Conservation (phyloP, 37 sponge, comb jelly and placozoan species). For the Aplysina aerophoba region DNA sequence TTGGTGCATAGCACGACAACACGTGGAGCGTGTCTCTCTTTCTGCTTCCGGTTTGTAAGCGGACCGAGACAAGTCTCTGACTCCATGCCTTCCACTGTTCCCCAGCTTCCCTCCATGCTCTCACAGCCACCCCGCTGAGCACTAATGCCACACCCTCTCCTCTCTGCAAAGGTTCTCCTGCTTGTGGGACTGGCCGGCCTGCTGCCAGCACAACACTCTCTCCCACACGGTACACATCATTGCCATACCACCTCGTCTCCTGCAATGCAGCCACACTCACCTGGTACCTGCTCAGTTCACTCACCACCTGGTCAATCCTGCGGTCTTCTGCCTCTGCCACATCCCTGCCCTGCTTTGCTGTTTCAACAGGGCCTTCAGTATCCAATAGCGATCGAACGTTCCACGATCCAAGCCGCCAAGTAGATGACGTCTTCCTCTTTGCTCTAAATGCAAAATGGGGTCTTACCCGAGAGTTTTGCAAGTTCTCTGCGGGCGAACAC, state of each 20-base stretch:
- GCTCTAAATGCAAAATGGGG: slow-evolving; percentile 7
- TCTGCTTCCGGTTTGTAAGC: not conserved
- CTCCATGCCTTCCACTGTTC: slow-evolving; percentile 35
- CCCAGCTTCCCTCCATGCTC: not conserved
- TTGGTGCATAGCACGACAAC: not conserved
- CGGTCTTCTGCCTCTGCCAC: slow-evolving; percentile 12
- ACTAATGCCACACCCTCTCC: slow-evolving; percentile 10
- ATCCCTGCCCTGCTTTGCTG: slow-evolving; percentile 9
- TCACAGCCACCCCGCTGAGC: slow-evolving; percentile 2
- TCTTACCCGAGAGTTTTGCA: slow-evolving; percentile 12
- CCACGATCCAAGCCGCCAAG: slow-evolving; percentile 17
- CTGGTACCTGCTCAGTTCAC: not conserved
- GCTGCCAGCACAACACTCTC: slow-evolving; percentile 5
- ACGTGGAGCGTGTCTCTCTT: not conserved
- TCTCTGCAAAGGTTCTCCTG: not conserved
- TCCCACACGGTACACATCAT: not conserved
- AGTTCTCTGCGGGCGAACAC: slow-evolving; percentile 11
- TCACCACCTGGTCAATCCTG: slow-evolving; percentile 11
- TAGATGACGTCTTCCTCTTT: not conserved
- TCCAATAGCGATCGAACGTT: slow-evolving; percentile 13
- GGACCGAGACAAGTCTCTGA: not conserved
- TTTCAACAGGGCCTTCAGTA: slow-evolving; percentile 1
- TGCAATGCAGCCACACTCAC: slow-evolving; percentile 26
- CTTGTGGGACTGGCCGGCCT: not conserved
- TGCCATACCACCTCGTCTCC: slow-evolving; percentile 29